Conservation (phyloP, 2,113 vertebrate species). For the Zapornia atra region DNA sequence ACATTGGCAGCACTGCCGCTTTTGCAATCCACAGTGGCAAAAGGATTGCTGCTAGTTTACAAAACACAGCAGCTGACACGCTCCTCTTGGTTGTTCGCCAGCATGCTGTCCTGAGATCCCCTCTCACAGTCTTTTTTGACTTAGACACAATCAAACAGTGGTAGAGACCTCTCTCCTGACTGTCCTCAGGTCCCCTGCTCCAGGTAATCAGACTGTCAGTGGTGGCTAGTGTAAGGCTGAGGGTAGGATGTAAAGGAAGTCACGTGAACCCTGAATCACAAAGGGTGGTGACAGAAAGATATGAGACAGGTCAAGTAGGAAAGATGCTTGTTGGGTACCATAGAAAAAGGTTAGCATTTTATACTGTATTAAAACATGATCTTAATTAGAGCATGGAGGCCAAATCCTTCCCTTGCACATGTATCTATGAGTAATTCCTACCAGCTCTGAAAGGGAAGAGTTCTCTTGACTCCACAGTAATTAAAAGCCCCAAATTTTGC, state of each 20-base stretch:
- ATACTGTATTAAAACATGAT: background rate
- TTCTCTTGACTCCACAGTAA: conserved; percentile 11
- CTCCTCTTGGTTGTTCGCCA: conserved; percentile 29
- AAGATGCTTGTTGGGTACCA: background rate
- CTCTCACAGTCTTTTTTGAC: background rate
- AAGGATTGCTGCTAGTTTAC: conserved; percentile 27
- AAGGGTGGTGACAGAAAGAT: background rate
- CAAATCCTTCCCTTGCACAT: background rate
- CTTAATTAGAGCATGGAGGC: background rate
- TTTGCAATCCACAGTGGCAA: background rate
- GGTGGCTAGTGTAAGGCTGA: background rate
- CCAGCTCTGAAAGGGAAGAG: background rate
- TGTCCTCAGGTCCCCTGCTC: background rate
- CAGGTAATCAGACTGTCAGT: background rate
- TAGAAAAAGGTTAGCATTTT: background rate
- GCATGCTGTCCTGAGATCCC: background rate
- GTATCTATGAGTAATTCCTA: background rate
- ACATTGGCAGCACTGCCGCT: conserved; percentile 30
- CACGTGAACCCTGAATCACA: background rate
- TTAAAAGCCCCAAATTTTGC: background rate
- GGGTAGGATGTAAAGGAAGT: background rate
- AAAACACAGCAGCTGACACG: conserved; percentile 2
- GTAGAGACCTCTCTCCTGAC: background rate
- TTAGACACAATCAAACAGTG: background rate
- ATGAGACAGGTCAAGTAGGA: background rate